Percentiles rank a stretch among this genome's conserved stretches.
These are phyloP conservation scores for Flexamia atlantica DNA, from an alignment of 2,888 invertebrate genomes.

Conservation along the genomic window DNA sequence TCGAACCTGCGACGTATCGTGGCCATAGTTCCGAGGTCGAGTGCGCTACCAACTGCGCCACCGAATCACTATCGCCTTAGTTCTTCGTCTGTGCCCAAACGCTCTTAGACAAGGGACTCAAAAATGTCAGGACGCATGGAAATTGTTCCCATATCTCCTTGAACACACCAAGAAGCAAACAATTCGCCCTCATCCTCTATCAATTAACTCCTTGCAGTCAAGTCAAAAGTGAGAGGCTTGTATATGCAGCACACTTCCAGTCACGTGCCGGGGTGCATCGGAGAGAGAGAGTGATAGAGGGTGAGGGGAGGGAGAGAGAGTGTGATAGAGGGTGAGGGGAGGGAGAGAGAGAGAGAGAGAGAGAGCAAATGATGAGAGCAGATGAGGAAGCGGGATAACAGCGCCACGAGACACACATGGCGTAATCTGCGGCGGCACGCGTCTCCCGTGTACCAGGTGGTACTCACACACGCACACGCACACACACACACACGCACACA, in stretches of 20 bases:
- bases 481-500: too few relatives aligned
- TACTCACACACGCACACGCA: background rate
- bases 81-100: too few relatives aligned
- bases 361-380: background rate
- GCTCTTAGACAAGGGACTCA: too few relatives aligned
- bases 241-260: background rate
- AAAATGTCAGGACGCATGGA: too few relatives aligned
- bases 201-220: too few relatives aligned
- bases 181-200: too few relatives aligned
- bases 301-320: background rate
- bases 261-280: background rate
- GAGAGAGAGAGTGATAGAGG: background rate
- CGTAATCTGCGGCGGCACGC: constrained; percentile 31
- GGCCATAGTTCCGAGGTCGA: too few relatives aligned
- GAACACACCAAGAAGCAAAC: too few relatives aligned
- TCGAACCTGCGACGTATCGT: too few relatives aligned
- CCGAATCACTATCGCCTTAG: too few relatives aligned
- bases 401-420: constrained; percentile 27
- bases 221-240: background rate
- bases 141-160: too few relatives aligned
- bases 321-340: background rate
- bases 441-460: background rate
- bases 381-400: constrained; percentile 20
- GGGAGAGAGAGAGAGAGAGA: background rate
- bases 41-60: too few relatives aligned